Base-by-base conservation (phyloP, 2,113 vertebrate species). In the Archocentrus centrarchus region DNA sequence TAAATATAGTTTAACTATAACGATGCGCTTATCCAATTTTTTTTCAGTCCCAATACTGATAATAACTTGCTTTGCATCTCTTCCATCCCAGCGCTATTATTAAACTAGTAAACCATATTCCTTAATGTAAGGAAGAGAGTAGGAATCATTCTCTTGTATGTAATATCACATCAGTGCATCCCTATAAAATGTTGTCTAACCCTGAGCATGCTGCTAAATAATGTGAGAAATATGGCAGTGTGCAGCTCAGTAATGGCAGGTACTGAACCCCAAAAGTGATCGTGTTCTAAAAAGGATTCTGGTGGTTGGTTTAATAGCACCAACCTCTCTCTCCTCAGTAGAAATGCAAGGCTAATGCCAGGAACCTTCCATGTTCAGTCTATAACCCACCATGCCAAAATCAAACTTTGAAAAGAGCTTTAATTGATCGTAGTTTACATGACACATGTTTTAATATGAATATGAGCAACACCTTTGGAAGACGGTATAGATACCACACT, bases 281-380 rank as follows among this genome's bases (percentile, higher is more conserved):
- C 35, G 27, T 77, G 57, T 77, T 41, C 57, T 35, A 73, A 73
- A 73, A 73, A 55, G 35, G 27, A 73, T 55, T 30, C 47, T 73
- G 68, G 27, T 35, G 47, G 27, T 55, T 73, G 18, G 47, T 73
- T 55, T 0, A 73, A 55, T 30, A 35, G 47, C 47, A 7, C 6
- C 3, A 73, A 47, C 57, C 8, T 75, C 32, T 68, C 14, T 47
- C 15, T 75, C 4, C 39, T 27, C 37, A n/a, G 50, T 80, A 53
- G 24, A 37, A 80, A 59, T 76, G 11, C 62, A 15, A 41, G 11
- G 13, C 7, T 39, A 39, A 77, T 79, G 77, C 59, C 80, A 70
- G 47, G 47, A 73, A 55, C 27, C 27, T 35, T 55, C 27, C 68
- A 73, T 35, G 35, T 55, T 55, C 3, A 11, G 27, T 11, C 22